Conservation (phyloP, 2,113 vertebrate species). For the Hippoglossus stenolepis region DNA sequence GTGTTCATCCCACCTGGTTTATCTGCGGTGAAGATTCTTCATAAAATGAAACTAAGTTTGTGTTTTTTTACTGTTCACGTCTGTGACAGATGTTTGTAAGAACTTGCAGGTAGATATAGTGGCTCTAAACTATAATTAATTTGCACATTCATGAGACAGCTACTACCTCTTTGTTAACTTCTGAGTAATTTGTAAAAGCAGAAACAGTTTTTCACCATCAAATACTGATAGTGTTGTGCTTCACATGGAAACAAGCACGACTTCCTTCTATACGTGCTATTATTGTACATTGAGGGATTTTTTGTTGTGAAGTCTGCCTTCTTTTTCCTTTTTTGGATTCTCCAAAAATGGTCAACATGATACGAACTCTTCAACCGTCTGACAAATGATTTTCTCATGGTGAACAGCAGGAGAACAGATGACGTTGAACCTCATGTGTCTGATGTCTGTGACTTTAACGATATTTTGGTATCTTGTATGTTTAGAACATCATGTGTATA, state of each 20-base stretch:
- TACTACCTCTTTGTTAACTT: background rate
- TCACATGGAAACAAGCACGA: background rate
- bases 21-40: no score
- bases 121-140: no score
- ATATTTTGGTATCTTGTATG: no score
- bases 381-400: background rate
- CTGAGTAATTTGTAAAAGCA: background rate
- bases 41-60: no score
- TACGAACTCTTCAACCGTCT: background rate
- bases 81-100: no score
- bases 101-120: no score
- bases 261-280: background rate
- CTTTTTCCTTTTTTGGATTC: background rate
- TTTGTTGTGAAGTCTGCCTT: background rate
- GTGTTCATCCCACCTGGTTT: no score
- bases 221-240: no score
- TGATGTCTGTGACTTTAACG: no score
- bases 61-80: no score
- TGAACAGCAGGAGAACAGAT: background rate
- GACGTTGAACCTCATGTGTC: background rate
- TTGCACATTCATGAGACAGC: background rate
- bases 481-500: no score
- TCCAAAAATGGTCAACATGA: background rate
- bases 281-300: background rate
- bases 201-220: background rate